Evolutionary conservation across 2,888 invertebrate species (phyloP), one percentile per base, ranked within the genome.

Genomic region (Tuberolachnus salignus): DNA sequence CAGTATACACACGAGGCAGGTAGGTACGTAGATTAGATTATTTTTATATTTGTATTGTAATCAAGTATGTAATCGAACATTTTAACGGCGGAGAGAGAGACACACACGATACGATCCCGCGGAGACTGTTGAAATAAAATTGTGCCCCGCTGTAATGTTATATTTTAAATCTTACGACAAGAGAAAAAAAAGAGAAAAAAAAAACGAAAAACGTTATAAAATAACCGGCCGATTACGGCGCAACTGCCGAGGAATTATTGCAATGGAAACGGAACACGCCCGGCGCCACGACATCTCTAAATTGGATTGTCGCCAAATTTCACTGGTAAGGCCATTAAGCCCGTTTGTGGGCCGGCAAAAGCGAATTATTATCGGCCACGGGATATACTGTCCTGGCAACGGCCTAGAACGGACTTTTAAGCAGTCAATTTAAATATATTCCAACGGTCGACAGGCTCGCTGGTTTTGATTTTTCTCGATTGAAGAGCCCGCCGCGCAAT

Each of bases 261-360:
- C 53, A 42, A 69, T 53, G 26, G 70, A 70, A 70, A 57, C 46
- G 46, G 6, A 34, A 34, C 53, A 19, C 69, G n/a, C 21, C 67
- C 49, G 21, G 55, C 70, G 44, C 19, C 44, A n/a, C 44, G 57
- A 72, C 46, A 46, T 72, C 26, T 57, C 26, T 59, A 49, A 49
- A 59, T 72, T 46, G 71, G 49, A 61, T 19, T 14, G 46, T n/a
- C 59, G 71, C 71, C 71, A 72, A 59, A 72, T 49, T 49, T 49
- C 14, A 26, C 57, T 49, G 34, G 19, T 53, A 23, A 13, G 26
- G 26, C 59, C 70, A 61, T 72, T 59, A 57, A 57, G 70, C 70
- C 42, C 46, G 53, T 69, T 69, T 46, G 59, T 14, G 71, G 59
- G 26, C 46, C 14, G 59, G 59, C 71, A 72, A 72, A 59, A 49